These are phyloP conservation scores for Hypercompe scribonia DNA, from an alignment of 2,888 invertebrate genomes.

Conservation along the genomic window DNA sequence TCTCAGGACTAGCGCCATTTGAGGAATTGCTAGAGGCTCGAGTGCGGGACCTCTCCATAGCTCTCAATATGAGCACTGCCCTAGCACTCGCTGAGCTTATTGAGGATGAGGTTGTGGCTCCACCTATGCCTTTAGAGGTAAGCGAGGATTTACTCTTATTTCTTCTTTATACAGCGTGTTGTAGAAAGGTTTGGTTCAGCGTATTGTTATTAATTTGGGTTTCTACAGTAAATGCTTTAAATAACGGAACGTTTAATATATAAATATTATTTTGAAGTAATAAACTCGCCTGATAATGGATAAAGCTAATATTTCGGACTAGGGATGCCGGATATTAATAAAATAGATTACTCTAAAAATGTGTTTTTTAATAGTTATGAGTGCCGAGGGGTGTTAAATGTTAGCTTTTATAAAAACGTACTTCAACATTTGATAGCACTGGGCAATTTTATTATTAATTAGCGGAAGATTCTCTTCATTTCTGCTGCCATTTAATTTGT, in stretches of 20 bases:
- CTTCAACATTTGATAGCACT: not conserved
- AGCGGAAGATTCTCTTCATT: not conserved
- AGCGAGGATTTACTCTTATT: constrained; percentile 31
- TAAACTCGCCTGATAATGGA: too few species aligned
- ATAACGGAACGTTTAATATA: too few species aligned
- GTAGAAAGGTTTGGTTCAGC: not conserved
- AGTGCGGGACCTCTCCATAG: constrained; percentile 88
- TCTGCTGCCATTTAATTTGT: not conserved
- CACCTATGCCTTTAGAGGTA: constrained; percentile 94
- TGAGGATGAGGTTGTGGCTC: constrained; percentile 94
- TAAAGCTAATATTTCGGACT: too few species aligned
- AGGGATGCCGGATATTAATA: too few species aligned
- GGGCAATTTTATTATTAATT: not conserved
- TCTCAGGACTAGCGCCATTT: constrained; percentile 70
- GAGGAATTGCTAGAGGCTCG: constrained; percentile 88
- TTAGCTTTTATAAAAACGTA: not conserved
- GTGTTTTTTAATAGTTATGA: too few species aligned
- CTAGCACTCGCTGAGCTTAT: constrained; percentile 93
- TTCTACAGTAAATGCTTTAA: too few species aligned
- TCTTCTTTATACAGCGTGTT: not conserved
- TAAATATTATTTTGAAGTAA: too few species aligned
- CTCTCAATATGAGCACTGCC: constrained; percentile 93
- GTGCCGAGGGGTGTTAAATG: not conserved
- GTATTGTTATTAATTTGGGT: too few species aligned
- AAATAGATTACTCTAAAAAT: too few species aligned